These are phyloP conservation scores for Drosophila quadrilineata DNA, from an alignment of 1,140 invertebrate genomes.

Conservation along the genomic window DNA sequence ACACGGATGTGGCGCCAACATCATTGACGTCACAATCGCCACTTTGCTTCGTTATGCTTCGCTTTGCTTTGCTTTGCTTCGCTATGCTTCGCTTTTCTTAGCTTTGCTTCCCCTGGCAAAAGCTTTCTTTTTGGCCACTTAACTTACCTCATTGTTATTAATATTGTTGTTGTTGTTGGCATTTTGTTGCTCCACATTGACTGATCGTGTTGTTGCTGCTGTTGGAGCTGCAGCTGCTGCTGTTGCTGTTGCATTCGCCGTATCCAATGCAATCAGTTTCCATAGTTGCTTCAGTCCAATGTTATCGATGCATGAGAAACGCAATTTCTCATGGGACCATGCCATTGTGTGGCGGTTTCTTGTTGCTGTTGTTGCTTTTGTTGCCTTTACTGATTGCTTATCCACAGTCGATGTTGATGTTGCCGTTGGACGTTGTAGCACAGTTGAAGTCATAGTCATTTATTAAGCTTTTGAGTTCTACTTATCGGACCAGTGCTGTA, in stretches of 20 bases:
- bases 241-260: slow-evolving; percentile 31
- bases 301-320: slow-evolving; percentile 79
- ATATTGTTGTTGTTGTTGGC: slow-evolving; percentile 42
- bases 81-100: too few species aligned
- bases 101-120: slow-evolving; percentile 53
- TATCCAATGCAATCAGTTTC: slow-evolving; percentile 79
- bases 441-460: slow-evolving; percentile 80
- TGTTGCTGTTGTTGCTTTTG: slow-evolving; percentile 28
- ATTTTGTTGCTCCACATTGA: slow-evolving; percentile 26
- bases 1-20: slow-evolving; percentile 60
- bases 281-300: slow-evolving; percentile 76
- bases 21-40: slow-evolving; percentile 61
- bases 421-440: slow-evolving; percentile 63
- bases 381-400: slow-evolving; percentile 34
- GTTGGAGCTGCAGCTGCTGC: slow-evolving; percentile 17
- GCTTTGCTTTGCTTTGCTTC: too few species aligned
- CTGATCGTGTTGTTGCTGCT: slow-evolving; percentile 45
- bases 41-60: slow-evolving; percentile 32
- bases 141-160: slow-evolving; percentile 67
- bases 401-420: slow-evolving; percentile 28
- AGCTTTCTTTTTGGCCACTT: slow-evolving; percentile 42
- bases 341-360: slow-evolving; percentile 62
- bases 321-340: slow-evolving; percentile 79
- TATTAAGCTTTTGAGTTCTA: slow-evolving; percentile 30
- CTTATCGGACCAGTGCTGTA: slow-evolving; percentile 11